A percentile compares a stretch with the other conserved stretches of the same genome.
Evolutionary conservation across 2,113 vertebrate genomes (phyloP).

Genomic region (Lamprotornis superbus): DNA sequence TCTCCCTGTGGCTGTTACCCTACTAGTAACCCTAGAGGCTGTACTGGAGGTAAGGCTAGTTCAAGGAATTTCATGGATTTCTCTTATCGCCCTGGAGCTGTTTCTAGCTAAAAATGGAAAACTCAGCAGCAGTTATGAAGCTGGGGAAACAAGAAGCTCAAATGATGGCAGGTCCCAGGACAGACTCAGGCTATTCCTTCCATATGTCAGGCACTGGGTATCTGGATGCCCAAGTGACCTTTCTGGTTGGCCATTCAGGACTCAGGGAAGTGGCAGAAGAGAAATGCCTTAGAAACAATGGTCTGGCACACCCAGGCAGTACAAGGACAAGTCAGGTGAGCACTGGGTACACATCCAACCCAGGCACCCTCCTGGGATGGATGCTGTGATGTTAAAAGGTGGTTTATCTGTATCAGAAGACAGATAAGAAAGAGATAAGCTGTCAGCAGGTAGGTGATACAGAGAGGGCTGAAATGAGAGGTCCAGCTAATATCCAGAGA

Average conservation of each 20-base stretch:
- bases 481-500: slow-evolving; percentile 33
- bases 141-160: background rate
- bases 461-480: background rate
- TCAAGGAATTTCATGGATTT: background rate
- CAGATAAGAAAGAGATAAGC: background rate
- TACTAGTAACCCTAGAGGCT: background rate
- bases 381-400: background rate
- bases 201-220: background rate
- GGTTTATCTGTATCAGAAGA: slow-evolving; percentile 2
- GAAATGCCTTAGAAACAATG: background rate
- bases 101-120: background rate
- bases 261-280: background rate
- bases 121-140: background rate
- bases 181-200: background rate
- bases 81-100: background rate
- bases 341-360: background rate
- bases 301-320: background rate
- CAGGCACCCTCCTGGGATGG: background rate
- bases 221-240: background rate
- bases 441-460: background rate
- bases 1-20: background rate
- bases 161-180: background rate
- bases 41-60: background rate
- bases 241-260: background rate
- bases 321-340: background rate